Conservation (phyloP, 2,797 vertebrate genomes). For the Arnoldichthys spilopterus region DNA sequence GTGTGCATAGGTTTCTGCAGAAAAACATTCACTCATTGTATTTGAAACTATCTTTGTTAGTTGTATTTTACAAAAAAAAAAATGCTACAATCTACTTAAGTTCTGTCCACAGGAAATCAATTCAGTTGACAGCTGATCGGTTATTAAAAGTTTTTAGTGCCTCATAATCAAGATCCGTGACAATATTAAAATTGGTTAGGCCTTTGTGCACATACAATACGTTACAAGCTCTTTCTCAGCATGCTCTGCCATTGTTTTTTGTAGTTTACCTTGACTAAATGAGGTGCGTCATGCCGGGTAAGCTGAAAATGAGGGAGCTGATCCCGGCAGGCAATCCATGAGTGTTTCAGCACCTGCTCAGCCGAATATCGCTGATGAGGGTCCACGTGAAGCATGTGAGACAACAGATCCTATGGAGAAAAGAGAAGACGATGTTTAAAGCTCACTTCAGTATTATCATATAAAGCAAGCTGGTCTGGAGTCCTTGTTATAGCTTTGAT, state of each 20-base stretch:
- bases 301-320: conserved; percentile 91
- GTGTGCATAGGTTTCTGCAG: no score
- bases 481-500: neutral
- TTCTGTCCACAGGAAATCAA: no score
- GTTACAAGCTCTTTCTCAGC: neutral
- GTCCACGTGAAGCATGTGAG: conserved; percentile 97
- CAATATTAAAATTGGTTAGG: no score
- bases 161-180: no score
- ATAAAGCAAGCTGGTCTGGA: neutral
- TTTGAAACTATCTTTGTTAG: no score
- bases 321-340: conserved; percentile 94
- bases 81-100: no score
- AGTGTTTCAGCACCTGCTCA: conserved; percentile 95
- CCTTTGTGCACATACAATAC: no score
- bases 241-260: neutral
- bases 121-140: no score
- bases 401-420: conserved; percentile 87
- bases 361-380: conserved; percentile 95
- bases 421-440: neutral
- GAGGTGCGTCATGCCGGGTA: conserved; percentile 88
- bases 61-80: no score
- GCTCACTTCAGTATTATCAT: neutral
- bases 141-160: no score
- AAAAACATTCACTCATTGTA: no score
- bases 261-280: conserved; percentile 88